A percentile compares a stretch with the other conserved stretches of the same genome.
These are phyloP conservation scores for Bostrychus sinensis DNA, from an alignment of 2,113 vertebrate genomes.

Conservation along the genomic window DNA sequence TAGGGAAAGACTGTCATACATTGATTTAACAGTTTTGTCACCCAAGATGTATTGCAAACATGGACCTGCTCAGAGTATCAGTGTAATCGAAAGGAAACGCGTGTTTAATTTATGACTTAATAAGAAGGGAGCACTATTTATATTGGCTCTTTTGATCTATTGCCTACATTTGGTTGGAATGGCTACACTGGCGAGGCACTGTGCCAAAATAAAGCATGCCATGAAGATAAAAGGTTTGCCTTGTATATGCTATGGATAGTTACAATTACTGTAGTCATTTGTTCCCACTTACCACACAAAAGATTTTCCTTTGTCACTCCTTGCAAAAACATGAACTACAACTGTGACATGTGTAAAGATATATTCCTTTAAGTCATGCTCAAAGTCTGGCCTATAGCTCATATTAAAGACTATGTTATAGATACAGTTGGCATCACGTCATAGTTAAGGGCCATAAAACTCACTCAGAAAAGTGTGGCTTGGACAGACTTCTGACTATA, in stretches of 20 bases:
- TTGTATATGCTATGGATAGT: not conserved
- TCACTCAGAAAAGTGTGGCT: too few species aligned
- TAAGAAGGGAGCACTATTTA: conserved; percentile 54
- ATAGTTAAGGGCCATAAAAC: too few species aligned
- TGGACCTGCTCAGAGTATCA: conserved; percentile 29
- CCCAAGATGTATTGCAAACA: conserved; percentile 46
- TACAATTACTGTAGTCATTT: conserved; percentile 13
- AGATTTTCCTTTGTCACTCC: not conserved
- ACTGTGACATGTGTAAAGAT: not conserved
- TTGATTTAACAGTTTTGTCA: conserved; percentile 57
- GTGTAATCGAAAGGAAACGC: conserved; percentile 50
- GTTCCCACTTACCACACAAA: conserved; percentile 2
- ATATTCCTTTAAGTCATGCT: too few species aligned
- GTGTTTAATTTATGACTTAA: conserved; percentile 65
- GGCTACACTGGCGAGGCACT: conserved; percentile 11
- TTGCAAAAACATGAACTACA: not conserved
- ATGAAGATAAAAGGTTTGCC: conserved; percentile 21
- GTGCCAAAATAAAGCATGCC: conserved; percentile 26
- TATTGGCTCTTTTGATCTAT: conserved; percentile 60
- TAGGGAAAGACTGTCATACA: conserved; percentile 27
- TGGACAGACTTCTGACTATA: too few species aligned
- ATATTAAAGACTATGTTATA: too few species aligned
- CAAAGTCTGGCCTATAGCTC: too few species aligned
- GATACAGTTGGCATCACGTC: too few species aligned
- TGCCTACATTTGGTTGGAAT: conserved; percentile 43